Base-by-base conservation (phyloP, 2,888 invertebrate species). In the Palloptera scutellata region DNA sequence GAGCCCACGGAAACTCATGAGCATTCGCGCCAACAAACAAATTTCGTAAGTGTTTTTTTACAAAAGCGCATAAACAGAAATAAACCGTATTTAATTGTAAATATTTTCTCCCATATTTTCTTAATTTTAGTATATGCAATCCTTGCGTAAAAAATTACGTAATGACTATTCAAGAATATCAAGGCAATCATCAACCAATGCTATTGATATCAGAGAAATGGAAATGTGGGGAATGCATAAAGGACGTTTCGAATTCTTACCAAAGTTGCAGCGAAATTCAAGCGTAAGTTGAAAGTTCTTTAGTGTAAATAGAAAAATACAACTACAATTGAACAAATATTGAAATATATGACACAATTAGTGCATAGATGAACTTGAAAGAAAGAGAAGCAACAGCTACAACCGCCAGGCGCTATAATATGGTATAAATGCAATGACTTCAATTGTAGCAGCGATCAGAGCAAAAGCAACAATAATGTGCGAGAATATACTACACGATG, bases 181-280 rank as follows among this genome's bases (percentile, higher is more conserved):
- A 9, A 61, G 63, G 30, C 2, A 30, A 30, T 30, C 30, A 30
- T 30, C 48, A 43, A 67, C n/a, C 5, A 13, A 68, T 15, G 70
- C 61, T 13, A 77, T 76, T 15, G 70, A 77, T 45, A 78, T 70
- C 48, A 71, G 73, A 66, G 77, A 81, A 67, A 78, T 79, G 41
- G 67, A 66, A 60, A 63, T 64, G 12, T 79, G 78, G 78, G 67
- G 68, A 48, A 66, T 61, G 15, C 72, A 76, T 63, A 74, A 74
- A 57, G 52, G 67, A 42, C 69, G 76, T 13, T 83, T 81, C 71
- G 76, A 73, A 69, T 83, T 84, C 74, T 74, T 83, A 72, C 79
- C 83, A 70, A 78, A 71, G 58, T 66, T 81, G 70, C 74, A 70
- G 61, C 66, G 40, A 9, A 73, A 72, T 19, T 73, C 78, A 60